phyloP scores from a whole-genome alignment of 2,888 invertebrate species.

The Synergus umbraculus region DNA sequence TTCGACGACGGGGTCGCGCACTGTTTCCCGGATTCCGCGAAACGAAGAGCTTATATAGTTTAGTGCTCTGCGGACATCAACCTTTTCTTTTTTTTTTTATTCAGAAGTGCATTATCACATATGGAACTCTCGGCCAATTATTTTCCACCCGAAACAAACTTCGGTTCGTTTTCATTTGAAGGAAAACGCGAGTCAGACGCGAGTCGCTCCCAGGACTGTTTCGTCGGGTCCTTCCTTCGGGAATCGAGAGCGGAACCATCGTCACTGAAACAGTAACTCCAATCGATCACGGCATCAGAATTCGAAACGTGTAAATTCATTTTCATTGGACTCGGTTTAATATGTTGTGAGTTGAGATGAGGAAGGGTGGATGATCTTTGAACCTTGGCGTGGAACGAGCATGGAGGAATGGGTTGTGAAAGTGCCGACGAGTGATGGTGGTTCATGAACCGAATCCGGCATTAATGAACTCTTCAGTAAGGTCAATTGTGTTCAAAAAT shows the following conservation, averaged over 20 bases:
- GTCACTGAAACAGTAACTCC: slow-evolving; percentile 7
- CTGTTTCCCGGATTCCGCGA: slow-evolving; percentile 16
- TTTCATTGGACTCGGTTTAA: not conserved
- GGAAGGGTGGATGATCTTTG: slow-evolving; percentile 17
- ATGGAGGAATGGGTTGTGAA: slow-evolving; percentile 30
- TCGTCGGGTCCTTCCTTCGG: slow-evolving; percentile 23
- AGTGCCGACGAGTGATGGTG: slow-evolving; percentile 38
- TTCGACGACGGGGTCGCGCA: slow-evolving; percentile 36
- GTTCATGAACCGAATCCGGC: slow-evolving; percentile 31
- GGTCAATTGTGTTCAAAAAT: not conserved
- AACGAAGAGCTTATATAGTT: not conserved
- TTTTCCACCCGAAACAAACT: slow-evolving; percentile 1
- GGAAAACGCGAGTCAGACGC: not conserved
- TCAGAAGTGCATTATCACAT: not conserved
- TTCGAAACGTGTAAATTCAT: not conserved
- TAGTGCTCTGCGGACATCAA: not conserved
- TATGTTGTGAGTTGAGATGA: not conserved
- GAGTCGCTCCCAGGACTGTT: slow-evolving; percentile 30
- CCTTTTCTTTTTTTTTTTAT: not conserved
- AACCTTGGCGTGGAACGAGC: slow-evolving; percentile 27
- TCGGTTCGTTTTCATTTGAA: not conserved
- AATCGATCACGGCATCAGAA: not conserved
- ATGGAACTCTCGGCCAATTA: slow-evolving; percentile 15
- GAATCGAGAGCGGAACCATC: slow-evolving; percentile 23
- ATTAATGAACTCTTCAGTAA: slow-evolving; percentile 35